Conservation (phyloP, 2,888 invertebrate species). For the Lepidochrysops patricia region DNA sequence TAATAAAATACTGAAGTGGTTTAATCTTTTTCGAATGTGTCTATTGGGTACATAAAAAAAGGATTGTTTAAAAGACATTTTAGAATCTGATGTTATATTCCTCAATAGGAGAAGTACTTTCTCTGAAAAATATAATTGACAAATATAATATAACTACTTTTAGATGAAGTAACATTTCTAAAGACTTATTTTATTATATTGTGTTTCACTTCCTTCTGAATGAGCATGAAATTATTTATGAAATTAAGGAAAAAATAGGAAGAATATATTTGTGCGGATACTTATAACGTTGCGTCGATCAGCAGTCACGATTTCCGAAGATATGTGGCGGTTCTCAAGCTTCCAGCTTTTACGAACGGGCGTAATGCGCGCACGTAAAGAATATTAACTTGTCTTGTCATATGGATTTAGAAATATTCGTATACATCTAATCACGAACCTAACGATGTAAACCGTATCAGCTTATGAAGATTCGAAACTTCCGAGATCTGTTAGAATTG, state of each 20-base stretch:
- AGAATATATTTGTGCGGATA: conserved; percentile 14
- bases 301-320: conserved; percentile 32
- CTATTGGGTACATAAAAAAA: too few species aligned
- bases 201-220: not conserved
- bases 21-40: too few species aligned
- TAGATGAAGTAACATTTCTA: not conserved
- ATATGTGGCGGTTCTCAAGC: conserved; percentile 28
- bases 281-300: conserved; percentile 27
- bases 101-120: too few species aligned
- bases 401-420: conserved; percentile 22
- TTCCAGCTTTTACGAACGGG: conserved; percentile 30
- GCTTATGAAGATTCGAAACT: conserved; percentile 5
- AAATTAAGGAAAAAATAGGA: conserved; percentile 3
- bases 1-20: too few species aligned
- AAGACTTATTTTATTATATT: not conserved
- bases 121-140: too few species aligned
- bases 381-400: conserved; percentile 30
- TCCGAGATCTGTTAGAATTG: conserved; percentile 6
- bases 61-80: too few species aligned
- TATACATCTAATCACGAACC: conserved; percentile 17
- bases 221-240: not conserved
- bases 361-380: conserved; percentile 34
- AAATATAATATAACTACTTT: too few species aligned
- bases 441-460: conserved; percentile 9
- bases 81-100: too few species aligned